Evolutionary conservation across 2,888 invertebrate species (phyloP), one percentile per base, ranked within the genome.

Genomic region (Coenonympha arcania): DNA sequence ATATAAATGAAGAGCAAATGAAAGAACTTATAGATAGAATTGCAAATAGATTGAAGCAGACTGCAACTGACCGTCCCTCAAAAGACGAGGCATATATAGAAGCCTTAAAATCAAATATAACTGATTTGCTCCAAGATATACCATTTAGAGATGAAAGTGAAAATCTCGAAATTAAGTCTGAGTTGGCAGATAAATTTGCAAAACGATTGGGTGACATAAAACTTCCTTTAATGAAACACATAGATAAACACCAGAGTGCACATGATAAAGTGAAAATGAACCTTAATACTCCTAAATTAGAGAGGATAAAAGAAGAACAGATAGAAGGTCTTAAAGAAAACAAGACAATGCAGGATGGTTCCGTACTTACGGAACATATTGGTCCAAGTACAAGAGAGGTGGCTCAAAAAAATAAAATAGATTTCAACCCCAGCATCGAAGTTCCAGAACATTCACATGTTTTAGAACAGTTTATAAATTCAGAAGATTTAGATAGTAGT

Each of bases 121-220:
- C 39, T 2, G 20, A 50, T 15, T 20, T 55, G n/a, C 20, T 52
- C 9, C 30, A 48, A 11, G 44, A 44, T 4, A 16, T 47, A 24
- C 43, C 39, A n/a, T 16, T 52, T 4, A 20, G 30, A 40, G 8
- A 9, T 13, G 40, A 47, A 19, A 13, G 22, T 15, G 37, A 4
- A 28, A 43, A 42, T 1, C 18, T 3, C 15, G 28, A 42, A 15
- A 13, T 26, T 6, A 39, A 49, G 15, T 11, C 30, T 33, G 11
- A 30, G 2, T 16, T 56, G 15, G 49, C 44, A 31, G 47, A 49
- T 20, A 41, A 41, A 8, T 34, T 52, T 6, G 42, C 46, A 5
- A 24, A 47, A 5, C 39, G 34, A 1, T 47, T 55, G 16, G 36
- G 19, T 16, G 33, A 44, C 5, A 22, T 49, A 15, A 42, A 28